Conservation (phyloP, 2,888 invertebrate species). For the Drosophila histrio region DNA sequence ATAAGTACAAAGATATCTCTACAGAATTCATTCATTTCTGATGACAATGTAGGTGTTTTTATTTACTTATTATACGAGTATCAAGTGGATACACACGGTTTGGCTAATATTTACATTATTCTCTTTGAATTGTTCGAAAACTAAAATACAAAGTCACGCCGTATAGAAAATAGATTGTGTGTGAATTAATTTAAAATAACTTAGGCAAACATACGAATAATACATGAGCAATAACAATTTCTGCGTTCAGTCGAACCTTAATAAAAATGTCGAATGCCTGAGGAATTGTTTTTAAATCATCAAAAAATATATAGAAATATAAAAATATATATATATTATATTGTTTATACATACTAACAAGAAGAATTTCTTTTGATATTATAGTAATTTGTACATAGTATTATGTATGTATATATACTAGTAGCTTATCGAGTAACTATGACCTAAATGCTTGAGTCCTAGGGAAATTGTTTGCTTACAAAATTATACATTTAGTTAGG, state of each 20-base stretch:
- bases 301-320: neutral
- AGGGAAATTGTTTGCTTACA: slow-evolving; percentile 24
- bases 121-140: slow-evolving; percentile 22
- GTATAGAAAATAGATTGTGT: slow-evolving; percentile 39
- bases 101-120: slow-evolving; percentile 49
- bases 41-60: slow-evolving; percentile 41
- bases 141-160: slow-evolving; percentile 36
- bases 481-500: slow-evolving; percentile 11
- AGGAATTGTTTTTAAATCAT: slow-evolving; percentile 2
- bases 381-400: slow-evolving; percentile 38
- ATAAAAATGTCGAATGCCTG: slow-evolving; percentile 5
- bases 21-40: slow-evolving; percentile 14
- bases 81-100: slow-evolving; percentile 15
- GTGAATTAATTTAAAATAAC: slow-evolving; percentile 67
- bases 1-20: slow-evolving; percentile 7
- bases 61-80: slow-evolving; percentile 27
- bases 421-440: slow-evolving; percentile 3
- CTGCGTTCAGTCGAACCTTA: slow-evolving; percentile 13
- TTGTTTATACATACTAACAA: no score
- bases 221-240: slow-evolving; percentile 11
- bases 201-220: slow-evolving; percentile 49
- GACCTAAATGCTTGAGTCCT: slow-evolving; percentile 56
- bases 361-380: neutral
- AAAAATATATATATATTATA: neutral
- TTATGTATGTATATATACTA: slow-evolving; percentile 11